phyloP scores from a whole-genome alignment of 2,113 vertebrate genomes.

The Oryctolagus cuniculus region DNA sequence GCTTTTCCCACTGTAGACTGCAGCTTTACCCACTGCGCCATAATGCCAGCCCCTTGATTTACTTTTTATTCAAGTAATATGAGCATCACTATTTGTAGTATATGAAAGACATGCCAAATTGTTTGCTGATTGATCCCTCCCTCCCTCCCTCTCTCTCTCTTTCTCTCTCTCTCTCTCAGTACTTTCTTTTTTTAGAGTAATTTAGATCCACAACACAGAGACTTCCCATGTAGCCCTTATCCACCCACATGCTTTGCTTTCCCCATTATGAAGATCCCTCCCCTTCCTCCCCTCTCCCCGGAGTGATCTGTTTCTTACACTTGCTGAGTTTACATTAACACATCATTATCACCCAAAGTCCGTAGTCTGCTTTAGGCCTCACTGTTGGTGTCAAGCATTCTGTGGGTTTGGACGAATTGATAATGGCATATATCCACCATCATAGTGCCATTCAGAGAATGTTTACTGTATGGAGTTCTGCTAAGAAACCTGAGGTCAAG shows the following conservation, averaged over 20 bases:
- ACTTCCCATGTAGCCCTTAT: neutral
- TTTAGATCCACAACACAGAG: neutral
- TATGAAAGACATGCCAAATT: neutral
- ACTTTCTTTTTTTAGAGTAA: neutral
- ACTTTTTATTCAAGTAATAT: conserved; percentile 36
- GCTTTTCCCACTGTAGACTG: too few relatives aligned
- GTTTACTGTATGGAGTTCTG: neutral
- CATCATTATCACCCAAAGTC: neutral
- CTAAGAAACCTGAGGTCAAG: too few relatives aligned
- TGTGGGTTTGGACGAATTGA: neutral
- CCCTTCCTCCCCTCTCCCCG: neutral
- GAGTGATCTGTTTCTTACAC: neutral
- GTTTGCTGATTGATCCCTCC: neutral
- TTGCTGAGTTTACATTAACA: neutral
- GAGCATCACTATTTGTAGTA: neutral
- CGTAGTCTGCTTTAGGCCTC: neutral
- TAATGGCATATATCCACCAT: neutral
- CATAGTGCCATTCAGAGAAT: neutral
- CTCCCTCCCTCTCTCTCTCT: too few relatives aligned
- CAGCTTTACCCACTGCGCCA: too few relatives aligned
- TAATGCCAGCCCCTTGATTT: too few relatives aligned
- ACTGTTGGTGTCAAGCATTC: neutral
- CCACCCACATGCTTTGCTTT: neutral
- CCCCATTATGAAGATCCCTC: neutral
- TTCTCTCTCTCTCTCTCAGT: neutral